phyloP scores from a whole-genome alignment of 2,113 vertebrate species.

The Rhinoptilus africanus region DNA sequence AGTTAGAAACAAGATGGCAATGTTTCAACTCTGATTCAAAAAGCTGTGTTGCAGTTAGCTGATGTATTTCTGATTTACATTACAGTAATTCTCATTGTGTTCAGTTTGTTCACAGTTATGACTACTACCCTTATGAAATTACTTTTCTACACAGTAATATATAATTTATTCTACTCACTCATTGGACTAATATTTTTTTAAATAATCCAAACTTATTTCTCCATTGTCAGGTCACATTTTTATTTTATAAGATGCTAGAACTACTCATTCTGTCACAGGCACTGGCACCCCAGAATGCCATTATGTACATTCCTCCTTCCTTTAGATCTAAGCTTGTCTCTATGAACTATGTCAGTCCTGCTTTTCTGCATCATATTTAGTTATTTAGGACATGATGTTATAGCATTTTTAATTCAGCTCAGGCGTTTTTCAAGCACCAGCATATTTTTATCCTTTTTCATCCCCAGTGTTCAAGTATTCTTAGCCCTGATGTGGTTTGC shows the following conservation, averaged over 20 bases:
- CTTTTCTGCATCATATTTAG: not conserved
- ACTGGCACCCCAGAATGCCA: not conserved
- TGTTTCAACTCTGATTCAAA: not conserved
- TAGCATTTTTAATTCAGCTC: not conserved
- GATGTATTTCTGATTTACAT: not conserved
- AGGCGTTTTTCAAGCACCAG: not conserved
- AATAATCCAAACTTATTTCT: not conserved
- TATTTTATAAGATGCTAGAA: not conserved
- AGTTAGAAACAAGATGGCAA: not conserved
- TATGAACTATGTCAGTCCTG: not conserved
- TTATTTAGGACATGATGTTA: not conserved
- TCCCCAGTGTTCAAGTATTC: not conserved
- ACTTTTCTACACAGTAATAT: not conserved
- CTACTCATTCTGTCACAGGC: not conserved
- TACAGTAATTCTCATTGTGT: not conserved
- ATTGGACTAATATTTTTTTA: not conserved
- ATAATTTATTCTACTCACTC: not conserved
- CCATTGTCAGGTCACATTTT: not conserved
- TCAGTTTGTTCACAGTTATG: not conserved
- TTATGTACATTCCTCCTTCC: not conserved
- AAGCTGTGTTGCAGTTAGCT: not conserved
- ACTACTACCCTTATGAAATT: not conserved
- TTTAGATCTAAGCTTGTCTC: not conserved
- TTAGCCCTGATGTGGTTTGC: not conserved
- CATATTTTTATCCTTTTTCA: constrained; percentile 2